Evolutionary conservation across 2,113 vertebrate genomes (phyloP).

Genomic region (Rhagologus leucostigma): DNA sequence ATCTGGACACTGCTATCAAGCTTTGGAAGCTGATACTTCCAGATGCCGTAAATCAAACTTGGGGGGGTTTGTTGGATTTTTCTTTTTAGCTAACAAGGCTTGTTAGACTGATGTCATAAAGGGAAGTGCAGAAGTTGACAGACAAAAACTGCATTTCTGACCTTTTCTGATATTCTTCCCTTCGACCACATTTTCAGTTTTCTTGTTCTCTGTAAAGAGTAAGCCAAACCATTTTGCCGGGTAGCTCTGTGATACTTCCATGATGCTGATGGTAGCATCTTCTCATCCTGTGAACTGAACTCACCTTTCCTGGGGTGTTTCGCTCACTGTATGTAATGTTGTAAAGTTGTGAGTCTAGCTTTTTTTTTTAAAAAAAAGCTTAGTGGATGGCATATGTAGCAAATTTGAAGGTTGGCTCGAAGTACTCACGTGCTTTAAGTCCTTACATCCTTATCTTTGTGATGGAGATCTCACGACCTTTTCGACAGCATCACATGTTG

Average conservation of each 20-base stretch:
- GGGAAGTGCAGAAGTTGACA: neutral
- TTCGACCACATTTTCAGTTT: neutral
- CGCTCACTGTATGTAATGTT: neutral
- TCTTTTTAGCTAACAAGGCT: neutral
- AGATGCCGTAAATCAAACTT: neutral
- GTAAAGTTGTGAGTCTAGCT: neutral
- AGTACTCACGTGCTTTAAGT: rapidly evolving
- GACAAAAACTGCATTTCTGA: neutral
- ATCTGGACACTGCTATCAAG: neutral
- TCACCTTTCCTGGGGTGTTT: neutral
- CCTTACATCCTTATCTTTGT: neutral
- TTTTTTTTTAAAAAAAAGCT: neutral
- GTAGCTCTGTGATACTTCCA: neutral
- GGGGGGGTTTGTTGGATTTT: neutral
- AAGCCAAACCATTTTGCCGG: neutral
- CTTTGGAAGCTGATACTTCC: neutral
- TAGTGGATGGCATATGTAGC: no score
- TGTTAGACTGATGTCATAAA: neutral
- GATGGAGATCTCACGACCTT: neutral
- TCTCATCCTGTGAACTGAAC: neutral
- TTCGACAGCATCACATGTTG: neutral
- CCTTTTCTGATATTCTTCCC: neutral
- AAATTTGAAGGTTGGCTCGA: neutral
- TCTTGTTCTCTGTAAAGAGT: neutral
- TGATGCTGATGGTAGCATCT: neutral